Evolutionary conservation across 2,888 invertebrate species (phyloP).

Genomic region (Pterostichus madidus): DNA sequence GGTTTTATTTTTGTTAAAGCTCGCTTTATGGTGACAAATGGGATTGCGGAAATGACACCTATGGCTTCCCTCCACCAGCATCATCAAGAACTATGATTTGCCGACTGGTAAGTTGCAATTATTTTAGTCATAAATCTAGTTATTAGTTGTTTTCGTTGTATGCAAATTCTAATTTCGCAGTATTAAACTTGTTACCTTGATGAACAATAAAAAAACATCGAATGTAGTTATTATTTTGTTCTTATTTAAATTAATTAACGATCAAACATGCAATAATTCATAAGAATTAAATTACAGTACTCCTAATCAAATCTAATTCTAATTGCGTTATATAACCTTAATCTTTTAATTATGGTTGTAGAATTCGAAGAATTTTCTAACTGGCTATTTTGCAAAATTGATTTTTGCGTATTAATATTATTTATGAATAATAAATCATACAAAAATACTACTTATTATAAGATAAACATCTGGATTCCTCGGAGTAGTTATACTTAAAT

Average conservation of each 20-base stretch:
- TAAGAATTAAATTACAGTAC: slow-evolving; percentile 10
- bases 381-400: not conserved
- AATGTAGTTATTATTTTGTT: slow-evolving; percentile 42
- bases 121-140: slow-evolving; percentile 10
- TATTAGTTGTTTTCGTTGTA: slow-evolving; percentile 23
- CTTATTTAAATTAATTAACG: slow-evolving; percentile 44
- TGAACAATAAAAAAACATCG: slow-evolving; percentile 4
- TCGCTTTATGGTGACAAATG: too few species aligned
- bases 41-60: too few species aligned
- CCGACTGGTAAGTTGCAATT: not conserved
- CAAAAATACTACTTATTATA: slow-evolving; percentile 9
- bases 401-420: slow-evolving; percentile 1
- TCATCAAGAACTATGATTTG: too few species aligned
- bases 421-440: slow-evolving; percentile 9
- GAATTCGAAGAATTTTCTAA: slow-evolving; percentile 27
- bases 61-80: too few species aligned
- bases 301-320: slow-evolving; percentile 9
- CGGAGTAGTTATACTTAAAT: slow-evolving; percentile 6
- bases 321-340: slow-evolving; percentile 35
- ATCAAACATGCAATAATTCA: slow-evolving; percentile 4
- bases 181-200: slow-evolving; percentile 21
- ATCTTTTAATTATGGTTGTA: slow-evolving; percentile 25
- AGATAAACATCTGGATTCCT: slow-evolving; percentile 4
- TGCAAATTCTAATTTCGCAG: slow-evolving; percentile 26
- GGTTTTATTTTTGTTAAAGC: too few species aligned